Conservation (phyloP, 1,140 invertebrate genomes). For the Aphidius gifuensis region DNA sequence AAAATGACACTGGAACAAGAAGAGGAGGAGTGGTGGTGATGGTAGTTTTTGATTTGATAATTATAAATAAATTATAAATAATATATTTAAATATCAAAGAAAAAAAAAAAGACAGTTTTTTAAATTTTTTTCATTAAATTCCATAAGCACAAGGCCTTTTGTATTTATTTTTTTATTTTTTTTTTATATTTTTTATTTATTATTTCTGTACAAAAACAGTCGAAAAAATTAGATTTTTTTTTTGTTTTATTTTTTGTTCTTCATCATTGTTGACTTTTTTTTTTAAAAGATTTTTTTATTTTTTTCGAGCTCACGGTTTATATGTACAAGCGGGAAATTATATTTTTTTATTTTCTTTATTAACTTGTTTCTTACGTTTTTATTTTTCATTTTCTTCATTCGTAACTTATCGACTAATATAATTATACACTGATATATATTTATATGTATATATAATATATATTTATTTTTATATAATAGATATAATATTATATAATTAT, state of each 20-base stretch:
- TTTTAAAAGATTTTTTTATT: slow-evolving; percentile 47
- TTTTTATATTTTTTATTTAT: too few species aligned
- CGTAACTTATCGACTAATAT: slow-evolving; percentile 52
- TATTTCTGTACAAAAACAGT: slow-evolving; percentile 57
- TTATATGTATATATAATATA: slow-evolving; percentile 26
- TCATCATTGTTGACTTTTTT: slow-evolving; percentile 10
- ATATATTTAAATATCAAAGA: neutral
- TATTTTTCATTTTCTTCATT: slow-evolving; percentile 30
- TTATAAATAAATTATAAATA: too few species aligned
- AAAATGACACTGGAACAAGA: too few species aligned
- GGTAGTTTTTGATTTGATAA: too few species aligned
- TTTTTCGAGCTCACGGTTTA: slow-evolving; percentile 55
- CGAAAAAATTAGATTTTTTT: slow-evolving; percentile 55
- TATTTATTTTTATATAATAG: neutral
- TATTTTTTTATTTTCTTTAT: slow-evolving; percentile 32
- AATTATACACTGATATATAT: slow-evolving; percentile 50
- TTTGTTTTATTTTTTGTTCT: slow-evolving; percentile 31
- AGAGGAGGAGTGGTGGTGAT: too few species aligned
- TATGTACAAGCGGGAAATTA: slow-evolving; percentile 54
- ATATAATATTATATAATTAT: slow-evolving; percentile 35
- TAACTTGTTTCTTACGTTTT: slow-evolving; percentile 33
- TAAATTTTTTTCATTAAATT: slow-evolving; percentile 52
- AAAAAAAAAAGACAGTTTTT: slow-evolving; percentile 15
- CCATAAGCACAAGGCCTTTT: slow-evolving; percentile 56
- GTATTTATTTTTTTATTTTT: slow-evolving; percentile 42